Evolutionary conservation across 2,113 vertebrate genomes (phyloP).

Genomic region (Circaetus gallicus): DNA sequence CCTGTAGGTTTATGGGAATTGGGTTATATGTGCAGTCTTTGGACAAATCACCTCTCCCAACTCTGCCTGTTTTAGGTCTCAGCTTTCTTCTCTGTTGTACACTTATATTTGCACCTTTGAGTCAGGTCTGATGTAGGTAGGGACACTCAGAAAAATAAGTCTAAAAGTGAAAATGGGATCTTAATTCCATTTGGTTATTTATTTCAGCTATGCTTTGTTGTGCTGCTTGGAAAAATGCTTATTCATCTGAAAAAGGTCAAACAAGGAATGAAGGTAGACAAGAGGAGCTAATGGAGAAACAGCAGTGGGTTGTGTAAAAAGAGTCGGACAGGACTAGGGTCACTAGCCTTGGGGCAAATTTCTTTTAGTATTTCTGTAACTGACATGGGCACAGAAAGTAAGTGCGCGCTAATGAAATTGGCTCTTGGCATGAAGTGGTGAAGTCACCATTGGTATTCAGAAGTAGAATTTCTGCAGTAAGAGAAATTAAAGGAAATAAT

Average conservation of each 20-base stretch:
- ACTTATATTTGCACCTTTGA: neutral
- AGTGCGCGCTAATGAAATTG: neutral
- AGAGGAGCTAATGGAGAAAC: neutral
- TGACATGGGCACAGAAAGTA: neutral
- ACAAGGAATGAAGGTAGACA: neutral
- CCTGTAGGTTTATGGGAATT: neutral
- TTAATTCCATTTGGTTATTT: neutral
- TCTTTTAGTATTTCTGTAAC: neutral
- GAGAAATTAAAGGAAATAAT: neutral
- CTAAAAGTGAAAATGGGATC: neutral
- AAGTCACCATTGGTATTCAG: neutral
- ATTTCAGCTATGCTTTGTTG: neutral
- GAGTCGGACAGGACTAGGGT: neutral
- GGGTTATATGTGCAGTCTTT: neutral
- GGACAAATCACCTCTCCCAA: neutral
- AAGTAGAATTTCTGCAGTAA: neutral
- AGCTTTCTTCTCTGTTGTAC: neutral
- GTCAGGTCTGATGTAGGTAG: neutral
- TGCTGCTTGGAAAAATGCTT: neutral
- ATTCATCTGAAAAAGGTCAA: neutral
- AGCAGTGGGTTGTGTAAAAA: neutral
- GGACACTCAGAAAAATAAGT: neutral
- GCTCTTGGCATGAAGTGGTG: neutral
- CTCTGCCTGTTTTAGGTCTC: neutral
- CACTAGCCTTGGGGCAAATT: neutral